Conservation (phyloP, 2,113 vertebrate genomes). For the Odocoileus virginianus region DNA sequence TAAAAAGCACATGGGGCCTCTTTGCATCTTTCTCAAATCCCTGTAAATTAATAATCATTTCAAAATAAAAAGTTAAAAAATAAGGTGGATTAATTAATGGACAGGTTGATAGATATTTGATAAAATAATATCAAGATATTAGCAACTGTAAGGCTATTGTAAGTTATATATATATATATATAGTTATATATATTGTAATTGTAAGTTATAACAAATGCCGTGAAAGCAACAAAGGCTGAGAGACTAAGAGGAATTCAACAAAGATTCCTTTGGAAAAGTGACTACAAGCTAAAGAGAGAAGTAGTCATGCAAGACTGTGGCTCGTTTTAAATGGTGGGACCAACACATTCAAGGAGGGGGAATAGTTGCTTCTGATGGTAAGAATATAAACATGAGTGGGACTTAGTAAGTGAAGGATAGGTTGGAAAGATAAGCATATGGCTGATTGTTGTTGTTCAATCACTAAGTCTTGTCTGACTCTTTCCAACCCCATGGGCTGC, state of each 20-base stretch:
- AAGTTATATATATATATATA: too few species aligned
- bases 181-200: too few species aligned
- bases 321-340: background rate
- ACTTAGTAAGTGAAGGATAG: background rate
- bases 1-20: background rate
- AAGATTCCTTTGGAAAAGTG: background rate
- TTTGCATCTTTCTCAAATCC: background rate
- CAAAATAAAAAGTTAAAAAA: background rate
- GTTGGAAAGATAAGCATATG: background rate
- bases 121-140: background rate
- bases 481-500: background rate
- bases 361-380: background rate
- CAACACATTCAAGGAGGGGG: background rate
- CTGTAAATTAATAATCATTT: background rate
- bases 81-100: background rate
- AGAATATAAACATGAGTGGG: background rate
- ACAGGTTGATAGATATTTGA: background rate
- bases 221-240: background rate
- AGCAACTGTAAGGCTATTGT: background rate
- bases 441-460: background rate
- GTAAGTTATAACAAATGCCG: background rate
- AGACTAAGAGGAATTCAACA: background rate
- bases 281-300: background rate
- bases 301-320: background rate
- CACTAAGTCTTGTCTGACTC: background rate